Conservation (phyloP, 2,797 vertebrate species). For the Poeciliopsis paucimaculata region DNA sequence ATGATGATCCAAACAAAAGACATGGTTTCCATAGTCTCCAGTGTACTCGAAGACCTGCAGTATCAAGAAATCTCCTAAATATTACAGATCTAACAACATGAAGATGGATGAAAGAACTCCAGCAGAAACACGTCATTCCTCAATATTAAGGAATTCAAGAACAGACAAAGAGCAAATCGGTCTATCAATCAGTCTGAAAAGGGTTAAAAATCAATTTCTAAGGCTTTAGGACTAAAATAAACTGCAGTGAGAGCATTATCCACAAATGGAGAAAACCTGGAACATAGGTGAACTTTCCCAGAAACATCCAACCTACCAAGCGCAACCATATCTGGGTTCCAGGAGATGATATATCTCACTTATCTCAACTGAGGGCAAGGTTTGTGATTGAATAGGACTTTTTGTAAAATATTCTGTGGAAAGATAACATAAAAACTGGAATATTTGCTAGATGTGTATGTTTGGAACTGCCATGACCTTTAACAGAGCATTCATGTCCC, state of each 20-base stretch:
- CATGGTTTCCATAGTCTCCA: neutral
- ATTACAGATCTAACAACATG: neutral
- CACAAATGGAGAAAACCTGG: neutral
- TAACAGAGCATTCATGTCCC: neutral
- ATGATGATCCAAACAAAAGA: neutral
- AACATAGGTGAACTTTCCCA: neutral
- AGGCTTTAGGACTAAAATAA: neutral
- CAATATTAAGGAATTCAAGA: neutral
- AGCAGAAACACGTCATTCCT: neutral
- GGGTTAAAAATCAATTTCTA: neutral
- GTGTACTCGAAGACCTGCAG: neutral
- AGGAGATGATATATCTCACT: neutral
- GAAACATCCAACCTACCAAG: neutral
- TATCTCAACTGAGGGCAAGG: neutral
- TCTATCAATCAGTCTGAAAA: neutral
- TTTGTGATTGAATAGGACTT: neutral
- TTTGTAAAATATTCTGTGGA: neutral
- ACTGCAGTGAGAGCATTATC: neutral
- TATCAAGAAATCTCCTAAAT: neutral
- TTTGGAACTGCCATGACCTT: too few species aligned
- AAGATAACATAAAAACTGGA: neutral
- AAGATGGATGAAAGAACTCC: neutral
- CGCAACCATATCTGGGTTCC: neutral
- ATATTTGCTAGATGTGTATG: neutral
- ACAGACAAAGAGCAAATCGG: neutral